Evolutionary conservation across 2,888 invertebrate species (phyloP), one percentile per base, ranked within the genome.

Genomic region (Drosophila nigricruria): DNA sequence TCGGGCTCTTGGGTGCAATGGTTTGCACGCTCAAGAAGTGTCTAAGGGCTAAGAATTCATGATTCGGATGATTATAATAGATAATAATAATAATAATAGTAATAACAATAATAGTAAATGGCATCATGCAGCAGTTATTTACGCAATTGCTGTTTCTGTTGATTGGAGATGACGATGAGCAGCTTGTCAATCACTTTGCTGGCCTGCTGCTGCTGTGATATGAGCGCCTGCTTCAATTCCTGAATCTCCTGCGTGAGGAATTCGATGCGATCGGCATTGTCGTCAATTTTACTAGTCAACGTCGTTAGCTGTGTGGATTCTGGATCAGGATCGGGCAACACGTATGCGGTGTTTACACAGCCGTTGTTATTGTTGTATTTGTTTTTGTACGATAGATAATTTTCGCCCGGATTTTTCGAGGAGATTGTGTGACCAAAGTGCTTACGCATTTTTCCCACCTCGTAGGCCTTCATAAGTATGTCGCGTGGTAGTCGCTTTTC

Each of bases 401-500:
- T 95, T 2, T 94, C 94, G 23, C 94, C 94, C 6, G 95, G 95
- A 20, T 94, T 95, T 77, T 94, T 95, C 0, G 95, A 95, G 5
- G 96, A 95, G 76, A 95, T 94, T 0, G 96, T 96, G 82, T 95
- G 95, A 3, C 95, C 94, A 83, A 95, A 95, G 87, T 95, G 94
- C 90, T 96, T 96, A 47, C 96, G 94, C 93, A 95, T 95, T 89
- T 96, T 96, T 0, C 96, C 97, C 50, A 97, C 96, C 82, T 97
- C 96, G 89, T 97, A 96, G 12, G 97, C 97, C 2, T 96, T 95
- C 93, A 95, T 95, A 91, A 97, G 94, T 80, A 97, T 96, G 77
- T 97, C 96, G 62, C 95, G 94, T 0, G 97, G 97, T 47, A 97
- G 93, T 49, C 97, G 94, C 89, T 96, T 96, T 90, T 97, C 97